Conservation (phyloP, 2,797 vertebrate species). For the Myotis planiceps region DNA sequence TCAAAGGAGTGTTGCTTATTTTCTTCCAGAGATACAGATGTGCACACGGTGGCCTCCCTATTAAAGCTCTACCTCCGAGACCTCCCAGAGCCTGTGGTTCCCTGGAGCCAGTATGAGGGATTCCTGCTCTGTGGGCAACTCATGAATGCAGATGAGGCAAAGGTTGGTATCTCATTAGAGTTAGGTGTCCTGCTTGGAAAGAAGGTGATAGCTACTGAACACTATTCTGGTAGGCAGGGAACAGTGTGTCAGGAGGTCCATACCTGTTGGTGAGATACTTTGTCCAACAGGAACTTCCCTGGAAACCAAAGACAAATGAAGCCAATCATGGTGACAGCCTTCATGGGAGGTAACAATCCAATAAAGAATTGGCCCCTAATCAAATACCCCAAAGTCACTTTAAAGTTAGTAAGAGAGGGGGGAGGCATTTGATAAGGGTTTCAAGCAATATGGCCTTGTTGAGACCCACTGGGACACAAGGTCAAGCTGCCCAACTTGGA, state of each 20-base stretch:
- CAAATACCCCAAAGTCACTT: background rate
- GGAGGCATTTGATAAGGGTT: background rate
- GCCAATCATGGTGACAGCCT: background rate
- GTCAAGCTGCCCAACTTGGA: background rate
- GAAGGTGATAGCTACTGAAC: background rate
- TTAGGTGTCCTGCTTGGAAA: background rate
- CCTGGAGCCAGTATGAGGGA: slow-evolving; percentile 95
- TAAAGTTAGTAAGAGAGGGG: background rate
- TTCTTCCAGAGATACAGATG: slow-evolving; percentile 94
- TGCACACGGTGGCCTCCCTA: slow-evolving; percentile 97
- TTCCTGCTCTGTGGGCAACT: slow-evolving; percentile 92
- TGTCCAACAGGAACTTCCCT: background rate
- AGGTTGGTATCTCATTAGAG: slow-evolving; percentile 83
- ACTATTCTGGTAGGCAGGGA: background rate
- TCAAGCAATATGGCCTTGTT: background rate
- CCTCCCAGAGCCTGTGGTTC: slow-evolving; percentile 95
- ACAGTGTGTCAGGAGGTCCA: background rate
- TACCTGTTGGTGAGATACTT: background rate
- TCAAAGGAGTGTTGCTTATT: background rate
- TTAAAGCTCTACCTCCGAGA: slow-evolving; percentile 97
- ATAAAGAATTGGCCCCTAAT: background rate
- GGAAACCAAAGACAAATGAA: background rate
- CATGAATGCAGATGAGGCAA: slow-evolving; percentile 84
- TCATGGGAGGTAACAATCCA: background rate
- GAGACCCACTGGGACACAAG: background rate